Conservation (phyloP, 2,113 vertebrate species). For the Sula dactylatra region DNA sequence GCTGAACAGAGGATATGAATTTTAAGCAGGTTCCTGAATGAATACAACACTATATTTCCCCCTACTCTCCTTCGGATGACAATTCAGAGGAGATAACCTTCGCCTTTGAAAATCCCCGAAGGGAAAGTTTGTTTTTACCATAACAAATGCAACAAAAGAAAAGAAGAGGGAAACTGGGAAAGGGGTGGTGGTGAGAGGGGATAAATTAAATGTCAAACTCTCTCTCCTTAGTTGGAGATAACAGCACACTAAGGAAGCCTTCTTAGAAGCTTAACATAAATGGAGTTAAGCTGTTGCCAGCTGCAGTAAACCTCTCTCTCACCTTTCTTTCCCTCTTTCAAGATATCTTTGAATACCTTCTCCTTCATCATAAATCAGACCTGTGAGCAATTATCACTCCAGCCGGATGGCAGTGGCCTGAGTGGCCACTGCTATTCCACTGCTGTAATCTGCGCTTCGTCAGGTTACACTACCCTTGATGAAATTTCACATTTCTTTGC, state of each 20-base stretch:
- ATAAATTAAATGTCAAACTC: constrained; percentile 52
- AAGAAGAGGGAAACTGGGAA: constrained; percentile 1
- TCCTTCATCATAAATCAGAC: constrained; percentile 54
- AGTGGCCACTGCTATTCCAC: constrained; percentile 33
- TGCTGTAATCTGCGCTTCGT: constrained; percentile 39
- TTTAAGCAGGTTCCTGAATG: constrained; percentile 53
- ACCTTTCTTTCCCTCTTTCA: constrained; percentile 53
- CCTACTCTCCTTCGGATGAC: constrained; percentile 22
- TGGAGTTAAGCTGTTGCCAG: constrained; percentile 54
- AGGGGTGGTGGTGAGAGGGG: no score
- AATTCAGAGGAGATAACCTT: constrained; percentile 57
- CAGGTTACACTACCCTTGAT: constrained; percentile 53
- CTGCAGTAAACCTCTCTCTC: constrained; percentile 55
- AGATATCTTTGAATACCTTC: constrained; percentile 58
- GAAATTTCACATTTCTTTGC: constrained; percentile 57
- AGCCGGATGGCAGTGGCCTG: background rate
- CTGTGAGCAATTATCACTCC: constrained; percentile 47
- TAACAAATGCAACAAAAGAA: constrained; percentile 26
- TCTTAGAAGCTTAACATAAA: constrained; percentile 51
- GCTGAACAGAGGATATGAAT: constrained; percentile 38
- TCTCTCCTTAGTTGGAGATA: constrained; percentile 38
- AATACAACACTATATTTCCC: constrained; percentile 25
- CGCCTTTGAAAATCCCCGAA: constrained; percentile 12
- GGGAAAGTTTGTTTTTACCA: constrained; percentile 32
- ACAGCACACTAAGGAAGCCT: constrained; percentile 1